phyloP scores from a whole-genome alignment of 2,797 vertebrate species.

The Xyrichtys novacula region DNA sequence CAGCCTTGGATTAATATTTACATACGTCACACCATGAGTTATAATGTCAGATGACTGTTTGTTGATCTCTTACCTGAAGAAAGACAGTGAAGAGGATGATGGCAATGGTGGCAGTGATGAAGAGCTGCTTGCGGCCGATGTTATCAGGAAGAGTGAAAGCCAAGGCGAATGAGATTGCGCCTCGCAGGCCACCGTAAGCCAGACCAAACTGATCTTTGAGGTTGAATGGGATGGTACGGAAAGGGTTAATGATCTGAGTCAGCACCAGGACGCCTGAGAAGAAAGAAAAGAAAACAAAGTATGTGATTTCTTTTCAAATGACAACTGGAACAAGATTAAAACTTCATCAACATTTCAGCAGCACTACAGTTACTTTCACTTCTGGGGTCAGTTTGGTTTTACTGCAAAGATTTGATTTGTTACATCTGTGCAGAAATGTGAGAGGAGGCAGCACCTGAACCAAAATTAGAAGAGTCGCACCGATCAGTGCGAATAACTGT shows the following conservation, averaged over 20 bases:
- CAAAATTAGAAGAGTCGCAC: no score
- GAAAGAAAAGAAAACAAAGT: background rate
- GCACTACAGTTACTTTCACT: no score
- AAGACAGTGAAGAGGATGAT: conserved; percentile 98
- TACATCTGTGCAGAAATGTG: no score
- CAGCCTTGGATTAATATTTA: no score
- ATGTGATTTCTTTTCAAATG: background rate
- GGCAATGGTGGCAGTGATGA: conserved; percentile 93
- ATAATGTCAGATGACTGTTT: background rate
- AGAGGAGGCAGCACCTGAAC: no score
- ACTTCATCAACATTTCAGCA: no score
- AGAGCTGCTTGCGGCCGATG: conserved; percentile 91
- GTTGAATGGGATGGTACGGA: conserved; percentile 95
- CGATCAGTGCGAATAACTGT: no score
- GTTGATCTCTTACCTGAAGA: conserved; percentile 87
- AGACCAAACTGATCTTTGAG: conserved; percentile 97
- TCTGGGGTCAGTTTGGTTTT: no score
- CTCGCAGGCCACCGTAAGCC: conserved; percentile 94
- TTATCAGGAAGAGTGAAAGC: conserved; percentile 93
- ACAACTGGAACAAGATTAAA: no score
- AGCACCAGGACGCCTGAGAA: conserved; percentile 91
- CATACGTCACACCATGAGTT: background rate
- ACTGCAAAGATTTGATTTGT: no score
- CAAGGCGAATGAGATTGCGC: conserved; percentile 95
- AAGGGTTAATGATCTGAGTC: conserved; percentile 96